Evolutionary conservation across 2,797 vertebrate genomes (phyloP).

Genomic region (Anableps anableps): DNA sequence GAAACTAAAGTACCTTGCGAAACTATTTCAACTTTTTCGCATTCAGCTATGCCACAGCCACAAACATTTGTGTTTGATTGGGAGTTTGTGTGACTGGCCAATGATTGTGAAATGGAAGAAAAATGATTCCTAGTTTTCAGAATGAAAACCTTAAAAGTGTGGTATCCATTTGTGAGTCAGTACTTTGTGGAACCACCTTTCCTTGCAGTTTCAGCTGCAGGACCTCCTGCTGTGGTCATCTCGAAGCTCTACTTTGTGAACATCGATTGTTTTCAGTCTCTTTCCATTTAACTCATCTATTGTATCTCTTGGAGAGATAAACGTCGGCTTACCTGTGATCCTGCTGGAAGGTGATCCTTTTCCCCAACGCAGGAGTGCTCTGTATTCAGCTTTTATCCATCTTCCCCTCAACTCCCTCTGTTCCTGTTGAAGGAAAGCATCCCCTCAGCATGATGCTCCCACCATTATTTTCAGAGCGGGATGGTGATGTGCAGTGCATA

Average conservation of each 20-base stretch:
- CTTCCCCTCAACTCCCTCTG: neutral
- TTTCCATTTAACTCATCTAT: neutral
- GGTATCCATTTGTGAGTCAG: neutral
- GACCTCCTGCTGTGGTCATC: too few species aligned
- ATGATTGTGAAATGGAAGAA: neutral
- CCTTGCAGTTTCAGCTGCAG: neutral
- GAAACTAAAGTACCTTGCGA: neutral
- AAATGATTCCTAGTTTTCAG: neutral
- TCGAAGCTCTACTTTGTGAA: too few species aligned
- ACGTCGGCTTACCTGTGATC: neutral
- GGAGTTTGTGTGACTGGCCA: neutral
- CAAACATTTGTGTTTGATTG: neutral
- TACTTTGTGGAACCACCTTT: neutral
- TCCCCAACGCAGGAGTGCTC: too few species aligned
- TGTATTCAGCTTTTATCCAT: neutral
- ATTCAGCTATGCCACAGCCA: neutral
- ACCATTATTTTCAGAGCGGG: too few species aligned
- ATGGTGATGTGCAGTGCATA: too few species aligned
- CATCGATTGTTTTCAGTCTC: too few species aligned
- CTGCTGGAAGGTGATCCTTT: too few species aligned
- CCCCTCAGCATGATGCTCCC: too few species aligned
- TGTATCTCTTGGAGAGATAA: neutral
- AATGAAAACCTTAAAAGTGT: neutral
- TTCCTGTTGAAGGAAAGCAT: neutral
- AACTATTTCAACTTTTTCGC: neutral